Percentiles rank a stretch among this genome's conserved stretches.
Conservation (phyloP, 2,797 vertebrate species). For the Rachycentron canadum region DNA sequence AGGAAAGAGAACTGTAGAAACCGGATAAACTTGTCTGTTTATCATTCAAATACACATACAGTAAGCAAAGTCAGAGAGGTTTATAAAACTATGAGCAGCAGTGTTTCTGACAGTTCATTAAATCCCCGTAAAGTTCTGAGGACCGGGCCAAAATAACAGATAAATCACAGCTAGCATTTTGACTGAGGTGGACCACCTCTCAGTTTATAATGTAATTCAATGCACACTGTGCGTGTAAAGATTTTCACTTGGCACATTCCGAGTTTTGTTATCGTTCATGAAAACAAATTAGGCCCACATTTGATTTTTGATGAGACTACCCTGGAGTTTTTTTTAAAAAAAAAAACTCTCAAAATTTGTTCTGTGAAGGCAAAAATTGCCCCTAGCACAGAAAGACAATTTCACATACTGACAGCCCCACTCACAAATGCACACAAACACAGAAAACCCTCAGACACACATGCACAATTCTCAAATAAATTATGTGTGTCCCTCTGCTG, state of each 20-base stretch:
- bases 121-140: constrained; percentile 41
- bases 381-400: constrained; percentile 40
- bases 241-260: constrained; percentile 32
- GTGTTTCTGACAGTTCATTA: constrained; percentile 42
- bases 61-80: constrained; percentile 25
- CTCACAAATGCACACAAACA: constrained; percentile 21
- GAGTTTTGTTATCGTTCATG: constrained; percentile 46
- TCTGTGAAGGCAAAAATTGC: constrained; percentile 40
- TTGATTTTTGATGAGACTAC: constrained; percentile 57
- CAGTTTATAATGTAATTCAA: constrained; percentile 38
- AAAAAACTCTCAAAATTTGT: constrained; percentile 35
- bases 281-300: constrained; percentile 59
- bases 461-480: constrained; percentile 26
- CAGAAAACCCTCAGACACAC: constrained; percentile 23
- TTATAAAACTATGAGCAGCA: constrained; percentile 43
- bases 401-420: constrained; percentile 32
- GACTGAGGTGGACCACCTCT: constrained; percentile 32
- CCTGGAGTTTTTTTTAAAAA: constrained; percentile 33
- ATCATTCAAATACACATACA: constrained; percentile 13
- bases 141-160: constrained; percentile 16
- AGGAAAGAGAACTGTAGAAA: constrained; percentile 36
- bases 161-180: constrained; percentile 25
- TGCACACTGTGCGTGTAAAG: constrained; percentile 31
- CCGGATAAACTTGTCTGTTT: too few species aligned
- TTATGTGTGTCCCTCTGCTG: constrained; percentile 2